Conservation (phyloP, 2,113 vertebrate genomes). For the Onychorhynchus coronatus region DNA sequence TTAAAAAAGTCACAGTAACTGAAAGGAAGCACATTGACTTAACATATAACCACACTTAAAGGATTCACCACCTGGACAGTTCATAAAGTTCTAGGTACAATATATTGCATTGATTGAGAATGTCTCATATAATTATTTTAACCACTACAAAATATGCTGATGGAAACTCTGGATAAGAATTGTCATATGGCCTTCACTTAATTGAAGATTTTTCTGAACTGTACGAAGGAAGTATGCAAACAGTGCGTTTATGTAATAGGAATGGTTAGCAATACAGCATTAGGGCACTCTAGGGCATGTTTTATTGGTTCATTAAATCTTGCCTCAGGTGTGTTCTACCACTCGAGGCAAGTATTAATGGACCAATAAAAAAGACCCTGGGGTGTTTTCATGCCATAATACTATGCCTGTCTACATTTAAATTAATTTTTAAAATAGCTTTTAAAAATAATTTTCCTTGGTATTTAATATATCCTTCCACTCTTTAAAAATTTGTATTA, state of each 20-base stretch:
- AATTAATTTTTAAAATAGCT: slow-evolving; percentile 80
- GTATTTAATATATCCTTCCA: slow-evolving; percentile 65
- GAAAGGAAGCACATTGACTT: background rate
- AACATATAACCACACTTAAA: background rate
- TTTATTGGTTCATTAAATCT: slow-evolving; percentile 83
- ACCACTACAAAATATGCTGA: slow-evolving; percentile 57
- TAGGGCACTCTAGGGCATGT: slow-evolving; percentile 75
- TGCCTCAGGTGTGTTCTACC: slow-evolving; percentile 79
- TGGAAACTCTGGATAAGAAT: slow-evolving; percentile 38
- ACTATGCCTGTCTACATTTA: slow-evolving; percentile 72
- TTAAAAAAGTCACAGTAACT: background rate
- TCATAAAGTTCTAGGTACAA: background rate
- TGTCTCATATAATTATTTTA: slow-evolving; percentile 28
- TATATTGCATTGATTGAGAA: background rate
- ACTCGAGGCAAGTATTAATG: slow-evolving; percentile 81
- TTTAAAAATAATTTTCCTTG: slow-evolving; percentile 76
- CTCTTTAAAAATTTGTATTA: slow-evolving; percentile 30
- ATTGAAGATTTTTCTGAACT: slow-evolving; percentile 73
- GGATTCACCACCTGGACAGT: background rate
- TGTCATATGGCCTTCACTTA: slow-evolving; percentile 66
- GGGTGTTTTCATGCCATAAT: slow-evolving; percentile 74
- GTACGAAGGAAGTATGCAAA: slow-evolving; percentile 69
- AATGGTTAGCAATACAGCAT: slow-evolving; percentile 72
- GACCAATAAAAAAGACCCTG: slow-evolving; percentile 78
- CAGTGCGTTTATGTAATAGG: slow-evolving; percentile 73